phyloP scores from a whole-genome alignment of 2,113 vertebrate species.

The Notothenia rossii region DNA sequence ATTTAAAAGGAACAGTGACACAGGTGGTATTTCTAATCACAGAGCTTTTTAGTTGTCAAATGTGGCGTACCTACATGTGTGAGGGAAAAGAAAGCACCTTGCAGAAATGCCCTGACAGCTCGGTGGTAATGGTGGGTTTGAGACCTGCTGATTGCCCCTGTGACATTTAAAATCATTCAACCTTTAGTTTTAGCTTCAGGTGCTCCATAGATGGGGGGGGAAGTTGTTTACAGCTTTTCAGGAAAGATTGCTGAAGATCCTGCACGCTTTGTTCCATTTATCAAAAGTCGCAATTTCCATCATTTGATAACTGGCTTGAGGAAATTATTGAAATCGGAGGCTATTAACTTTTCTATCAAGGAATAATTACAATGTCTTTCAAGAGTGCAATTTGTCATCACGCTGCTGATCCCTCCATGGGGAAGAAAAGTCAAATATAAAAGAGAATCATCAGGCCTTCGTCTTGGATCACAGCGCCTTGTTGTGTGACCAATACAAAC shows the following conservation, averaged over 20 bases:
- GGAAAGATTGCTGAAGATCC: constrained; percentile 36
- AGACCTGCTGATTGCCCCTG: constrained; percentile 40
- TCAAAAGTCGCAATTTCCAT: constrained; percentile 20
- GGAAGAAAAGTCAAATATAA: not conserved
- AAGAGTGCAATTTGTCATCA: constrained; percentile 45
- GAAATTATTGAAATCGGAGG: constrained; percentile 55
- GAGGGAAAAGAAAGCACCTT: not conserved
- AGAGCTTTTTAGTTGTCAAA: constrained; percentile 14
- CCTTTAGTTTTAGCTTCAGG: constrained; percentile 32
- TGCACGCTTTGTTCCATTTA: too few species aligned
- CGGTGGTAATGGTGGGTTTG: constrained; percentile 8
- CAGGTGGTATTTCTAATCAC: not conserved
- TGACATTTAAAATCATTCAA: constrained; percentile 62
- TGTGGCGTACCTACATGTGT: not conserved
- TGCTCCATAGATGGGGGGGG: constrained; percentile 41
- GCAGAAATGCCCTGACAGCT: constrained; percentile 13
- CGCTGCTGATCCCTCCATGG: constrained; percentile 32
- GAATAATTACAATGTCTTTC: constrained; percentile 66
- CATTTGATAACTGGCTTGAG: constrained; percentile 31
- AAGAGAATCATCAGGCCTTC: constrained; percentile 12
- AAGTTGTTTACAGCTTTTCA: constrained; percentile 50
- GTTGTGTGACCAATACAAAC: constrained; percentile 47
- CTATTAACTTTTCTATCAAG: constrained; percentile 64
- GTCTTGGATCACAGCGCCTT: constrained; percentile 32
- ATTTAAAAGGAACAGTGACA: too few species aligned